Conservation (phyloP, 2,888 invertebrate species). For the Nebria salina region DNA sequence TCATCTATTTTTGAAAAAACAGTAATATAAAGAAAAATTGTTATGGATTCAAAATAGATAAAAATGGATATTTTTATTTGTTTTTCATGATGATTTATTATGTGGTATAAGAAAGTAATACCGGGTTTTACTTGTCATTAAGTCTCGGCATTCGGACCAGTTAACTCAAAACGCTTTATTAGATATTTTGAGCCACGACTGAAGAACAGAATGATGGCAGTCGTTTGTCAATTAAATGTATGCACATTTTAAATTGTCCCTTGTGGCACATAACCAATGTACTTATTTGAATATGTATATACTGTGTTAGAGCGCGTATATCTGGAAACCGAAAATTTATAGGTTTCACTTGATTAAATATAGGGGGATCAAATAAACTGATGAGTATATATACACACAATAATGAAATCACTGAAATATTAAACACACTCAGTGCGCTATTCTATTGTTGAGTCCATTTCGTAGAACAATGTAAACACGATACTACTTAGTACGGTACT, state of each 20-base stretch:
- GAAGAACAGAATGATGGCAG: too few relatives aligned
- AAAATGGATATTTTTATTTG: too few relatives aligned
- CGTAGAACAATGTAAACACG: background rate
- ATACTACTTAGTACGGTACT: background rate
- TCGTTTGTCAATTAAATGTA: background rate
- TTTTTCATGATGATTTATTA: too few relatives aligned
- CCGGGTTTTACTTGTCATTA: too few relatives aligned
- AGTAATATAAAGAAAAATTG: too few relatives aligned
- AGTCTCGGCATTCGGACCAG: too few relatives aligned
- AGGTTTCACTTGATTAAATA: background rate
- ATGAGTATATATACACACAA: background rate
- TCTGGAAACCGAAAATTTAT: background rate
- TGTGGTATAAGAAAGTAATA: too few relatives aligned
- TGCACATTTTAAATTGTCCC: background rate
- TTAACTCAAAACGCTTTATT: too few relatives aligned
- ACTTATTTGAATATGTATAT: background rate
- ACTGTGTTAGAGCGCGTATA: background rate
- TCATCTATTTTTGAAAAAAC: too few relatives aligned
- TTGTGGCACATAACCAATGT: background rate
- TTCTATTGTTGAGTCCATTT: background rate
- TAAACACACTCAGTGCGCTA: background rate
- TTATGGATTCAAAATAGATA: too few relatives aligned
- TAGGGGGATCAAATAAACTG: background rate
- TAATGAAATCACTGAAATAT: background rate
- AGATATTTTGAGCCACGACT: too few relatives aligned